Percentiles rank a stretch among this genome's conserved stretches.
Evolutionary conservation across 2,797 vertebrate genomes (phyloP).

Genomic region (Sebastiscus albofasciatus): DNA sequence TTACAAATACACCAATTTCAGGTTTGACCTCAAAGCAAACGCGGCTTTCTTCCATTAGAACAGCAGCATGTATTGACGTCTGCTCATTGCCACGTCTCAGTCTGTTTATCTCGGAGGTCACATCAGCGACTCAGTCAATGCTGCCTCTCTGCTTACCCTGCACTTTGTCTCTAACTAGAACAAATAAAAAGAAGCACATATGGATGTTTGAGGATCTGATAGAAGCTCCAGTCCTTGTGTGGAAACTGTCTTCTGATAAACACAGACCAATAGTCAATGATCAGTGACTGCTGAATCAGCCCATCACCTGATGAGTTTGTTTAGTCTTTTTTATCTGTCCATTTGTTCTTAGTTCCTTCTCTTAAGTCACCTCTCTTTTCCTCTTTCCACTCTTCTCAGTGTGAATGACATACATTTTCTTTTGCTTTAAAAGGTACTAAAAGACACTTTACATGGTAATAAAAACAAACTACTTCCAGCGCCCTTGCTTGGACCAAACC

Average conservation of each 20-base stretch:
- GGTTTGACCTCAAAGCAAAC: not conserved
- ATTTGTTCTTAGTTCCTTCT: not conserved
- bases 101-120: constrained; percentile 17
- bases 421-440: too few relatives aligned
- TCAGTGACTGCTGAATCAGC: constrained; percentile 33
- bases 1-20: not conserved
- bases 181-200: not conserved
- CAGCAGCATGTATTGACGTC: constrained; percentile 2
- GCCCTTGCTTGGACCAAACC: too few relatives aligned
- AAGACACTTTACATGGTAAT: too few relatives aligned
- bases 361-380: not conserved
- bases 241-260: constrained; percentile 25
- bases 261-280: constrained; percentile 39
- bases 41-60: not conserved
- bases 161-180: constrained; percentile 9
- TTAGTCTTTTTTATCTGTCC: constrained; percentile 1
- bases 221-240: constrained; percentile 3
- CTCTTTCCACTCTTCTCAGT: not conserved
- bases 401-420: not conserved
- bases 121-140: not conserved
- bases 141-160: constrained; percentile 27
- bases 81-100: constrained; percentile 21
- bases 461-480: too few relatives aligned
- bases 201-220: not conserved
- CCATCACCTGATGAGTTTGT: not conserved